A percentile compares a stretch with the other conserved stretches of the same genome.
phyloP scores from a whole-genome alignment of 2,797 vertebrate genomes.

The Hypotaenidia okinawae region DNA sequence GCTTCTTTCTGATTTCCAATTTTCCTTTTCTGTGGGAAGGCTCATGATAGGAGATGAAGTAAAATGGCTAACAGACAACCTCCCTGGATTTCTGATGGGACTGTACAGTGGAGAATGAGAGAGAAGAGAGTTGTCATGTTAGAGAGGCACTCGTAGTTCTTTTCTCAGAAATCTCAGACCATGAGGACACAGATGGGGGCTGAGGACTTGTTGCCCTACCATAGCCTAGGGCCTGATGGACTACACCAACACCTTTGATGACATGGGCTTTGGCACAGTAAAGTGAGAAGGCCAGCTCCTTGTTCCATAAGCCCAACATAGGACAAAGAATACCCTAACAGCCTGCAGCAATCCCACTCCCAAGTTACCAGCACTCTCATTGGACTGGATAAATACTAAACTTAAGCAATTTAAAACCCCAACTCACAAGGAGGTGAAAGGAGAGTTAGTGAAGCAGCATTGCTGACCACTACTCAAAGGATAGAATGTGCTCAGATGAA shows the following conservation, averaged over 20 bases:
- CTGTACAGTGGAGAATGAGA: background rate
- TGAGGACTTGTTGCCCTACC: background rate
- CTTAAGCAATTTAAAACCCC: background rate
- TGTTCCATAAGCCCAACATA: background rate
- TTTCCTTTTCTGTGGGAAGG: background rate
- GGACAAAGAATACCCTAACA: background rate
- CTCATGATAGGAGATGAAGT: background rate
- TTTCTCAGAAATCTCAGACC: background rate
- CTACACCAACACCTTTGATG: background rate
- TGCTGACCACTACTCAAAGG: background rate
- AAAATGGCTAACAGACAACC: background rate
- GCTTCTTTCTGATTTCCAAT: background rate
- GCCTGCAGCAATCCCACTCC: background rate
- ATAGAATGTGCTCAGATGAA: background rate
- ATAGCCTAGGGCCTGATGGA: background rate
- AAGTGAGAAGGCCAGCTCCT: background rate
- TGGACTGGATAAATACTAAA: background rate
- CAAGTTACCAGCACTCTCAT: background rate
- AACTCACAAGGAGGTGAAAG: background rate
- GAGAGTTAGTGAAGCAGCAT: background rate
- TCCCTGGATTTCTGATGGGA: background rate
- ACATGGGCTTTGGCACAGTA: fast-evolving
- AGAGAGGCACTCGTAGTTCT: background rate
- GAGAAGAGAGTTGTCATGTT: background rate
- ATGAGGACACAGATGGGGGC: background rate